These are phyloP conservation scores for Chionomys nivalis DNA, from an alignment of 2,113 vertebrate genomes.

Conservation along the genomic window DNA sequence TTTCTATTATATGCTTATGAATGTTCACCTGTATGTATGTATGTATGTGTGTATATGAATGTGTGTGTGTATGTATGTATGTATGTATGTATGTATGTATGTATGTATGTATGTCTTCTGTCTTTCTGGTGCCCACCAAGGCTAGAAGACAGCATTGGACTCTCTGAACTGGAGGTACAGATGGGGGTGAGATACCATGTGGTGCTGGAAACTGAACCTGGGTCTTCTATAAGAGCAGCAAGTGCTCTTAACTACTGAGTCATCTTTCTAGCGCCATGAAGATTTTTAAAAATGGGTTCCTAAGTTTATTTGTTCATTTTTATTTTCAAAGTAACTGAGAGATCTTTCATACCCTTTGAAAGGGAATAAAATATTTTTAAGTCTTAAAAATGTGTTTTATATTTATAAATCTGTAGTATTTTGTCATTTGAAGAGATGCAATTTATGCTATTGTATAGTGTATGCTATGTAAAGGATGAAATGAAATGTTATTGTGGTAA, in stretches of 20 bases:
- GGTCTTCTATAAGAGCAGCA: neutral
- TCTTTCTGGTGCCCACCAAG: neutral
- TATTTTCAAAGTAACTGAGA: slow-evolving; percentile 20
- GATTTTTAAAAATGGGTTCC: neutral
- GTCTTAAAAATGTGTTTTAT: neutral
- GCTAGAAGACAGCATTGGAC: neutral
- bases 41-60: neutral
- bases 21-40: neutral
- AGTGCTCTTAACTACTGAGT: neutral
- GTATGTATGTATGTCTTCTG: neutral
- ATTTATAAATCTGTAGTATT: neutral
- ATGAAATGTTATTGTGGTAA: slow-evolving; percentile 19
- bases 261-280: neutral
- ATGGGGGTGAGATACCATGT: neutral
- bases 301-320: slow-evolving; percentile 53
- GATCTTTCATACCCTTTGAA: slow-evolving; percentile 40
- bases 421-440: slow-evolving; percentile 42
- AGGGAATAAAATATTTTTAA: slow-evolving; percentile 29
- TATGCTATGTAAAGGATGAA: neutral
- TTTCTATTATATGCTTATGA: neutral
- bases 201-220: neutral
- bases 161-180: neutral
- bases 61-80: no score
- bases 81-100: neutral
- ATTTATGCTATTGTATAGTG: slow-evolving; percentile 10